Percentiles rank a stretch among this genome's conserved stretches.
phyloP scores from a whole-genome alignment of 2,888 invertebrate genomes.

The Phania funesta region DNA sequence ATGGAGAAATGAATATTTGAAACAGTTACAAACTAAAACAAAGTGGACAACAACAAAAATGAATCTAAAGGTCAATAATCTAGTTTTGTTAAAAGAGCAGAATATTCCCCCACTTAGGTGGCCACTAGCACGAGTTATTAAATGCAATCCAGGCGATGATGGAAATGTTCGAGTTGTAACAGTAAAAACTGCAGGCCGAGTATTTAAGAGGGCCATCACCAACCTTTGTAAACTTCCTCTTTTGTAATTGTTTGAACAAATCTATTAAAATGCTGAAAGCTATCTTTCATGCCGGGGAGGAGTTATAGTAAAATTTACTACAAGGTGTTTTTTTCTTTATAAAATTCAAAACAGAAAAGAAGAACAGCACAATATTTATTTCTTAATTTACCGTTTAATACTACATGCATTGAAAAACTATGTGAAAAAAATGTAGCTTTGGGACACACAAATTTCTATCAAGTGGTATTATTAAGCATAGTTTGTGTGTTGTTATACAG shows the following conservation, averaged over 20 bases:
- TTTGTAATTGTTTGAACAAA: too few species aligned
- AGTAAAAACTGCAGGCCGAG: slow-evolving; percentile 32
- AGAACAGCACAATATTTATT: too few species aligned
- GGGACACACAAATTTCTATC: too few species aligned
- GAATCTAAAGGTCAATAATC: slow-evolving; percentile 17
- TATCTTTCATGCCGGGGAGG: slow-evolving; percentile 27
- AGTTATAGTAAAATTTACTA: neutral
- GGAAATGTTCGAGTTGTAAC: slow-evolving; percentile 23
- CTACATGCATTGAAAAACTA: too few species aligned
- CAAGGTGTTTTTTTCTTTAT: neutral
- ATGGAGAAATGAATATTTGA: slow-evolving; percentile 54
- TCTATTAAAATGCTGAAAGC: slow-evolving; percentile 36
- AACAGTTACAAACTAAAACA: slow-evolving; percentile 11
- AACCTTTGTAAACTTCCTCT: slow-evolving; percentile 35
- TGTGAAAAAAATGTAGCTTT: too few species aligned
- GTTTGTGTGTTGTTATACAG: too few species aligned
- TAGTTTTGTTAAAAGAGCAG: slow-evolving; percentile 35
- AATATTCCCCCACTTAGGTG: slow-evolving; percentile 26
- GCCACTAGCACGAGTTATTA: slow-evolving; percentile 24
- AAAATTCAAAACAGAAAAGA: too few species aligned
- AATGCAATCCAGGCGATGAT: slow-evolving; percentile 15
- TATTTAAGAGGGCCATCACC: slow-evolving; percentile 39
- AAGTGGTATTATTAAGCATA: too few species aligned
- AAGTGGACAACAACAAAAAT: slow-evolving; percentile 18
- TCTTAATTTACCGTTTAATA: too few species aligned